Percentiles rank a stretch among this genome's conserved stretches.
phyloP scores from a whole-genome alignment of 2,113 vertebrate genomes.

The Alethe castanea region DNA sequence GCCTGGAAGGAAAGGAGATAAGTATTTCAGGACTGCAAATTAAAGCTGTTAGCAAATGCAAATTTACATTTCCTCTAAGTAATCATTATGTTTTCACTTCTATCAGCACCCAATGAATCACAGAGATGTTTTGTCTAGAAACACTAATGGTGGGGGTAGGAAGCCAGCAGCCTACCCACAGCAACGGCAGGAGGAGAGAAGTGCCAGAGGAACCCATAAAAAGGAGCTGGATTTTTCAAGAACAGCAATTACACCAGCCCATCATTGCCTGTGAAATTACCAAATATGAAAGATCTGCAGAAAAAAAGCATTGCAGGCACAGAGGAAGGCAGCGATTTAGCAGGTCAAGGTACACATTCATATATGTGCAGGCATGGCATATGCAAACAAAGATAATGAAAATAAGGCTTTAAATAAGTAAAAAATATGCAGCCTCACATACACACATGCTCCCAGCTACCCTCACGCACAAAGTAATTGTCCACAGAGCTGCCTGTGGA shows the following conservation, averaged over 20 bases:
- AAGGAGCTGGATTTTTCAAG: slow-evolving; percentile 23
- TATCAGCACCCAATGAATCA: slow-evolving; percentile 62
- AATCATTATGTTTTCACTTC: slow-evolving; percentile 50
- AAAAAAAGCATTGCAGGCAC: not conserved
- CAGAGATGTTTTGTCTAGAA: slow-evolving; percentile 62
- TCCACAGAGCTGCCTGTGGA: not conserved
- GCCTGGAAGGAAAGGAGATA: slow-evolving; percentile 12
- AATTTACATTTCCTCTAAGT: slow-evolving; percentile 68
- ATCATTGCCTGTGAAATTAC: not conserved
- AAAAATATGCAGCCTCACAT: slow-evolving; percentile 1
- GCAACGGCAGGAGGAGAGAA: not conserved
- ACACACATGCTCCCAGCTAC: not conserved
- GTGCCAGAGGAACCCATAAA: slow-evolving; percentile 32
- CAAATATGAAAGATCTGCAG: not conserved
- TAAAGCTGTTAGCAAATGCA: slow-evolving; percentile 52
- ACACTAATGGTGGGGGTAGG: slow-evolving; percentile 37
- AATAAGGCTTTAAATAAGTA: not conserved
- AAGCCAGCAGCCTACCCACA: slow-evolving; percentile 36
- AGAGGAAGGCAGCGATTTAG: not conserved
- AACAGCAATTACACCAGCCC: not conserved
- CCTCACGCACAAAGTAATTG: not conserved
- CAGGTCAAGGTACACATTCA: not conserved
- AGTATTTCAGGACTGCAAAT: slow-evolving; percentile 53
- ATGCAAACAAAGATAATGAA: not conserved
- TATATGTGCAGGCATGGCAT: not conserved